Evolutionary conservation across 2,797 vertebrate species (phyloP), one percentile per base, ranked within the genome.

Genomic region (Argya squamiceps): DNA sequence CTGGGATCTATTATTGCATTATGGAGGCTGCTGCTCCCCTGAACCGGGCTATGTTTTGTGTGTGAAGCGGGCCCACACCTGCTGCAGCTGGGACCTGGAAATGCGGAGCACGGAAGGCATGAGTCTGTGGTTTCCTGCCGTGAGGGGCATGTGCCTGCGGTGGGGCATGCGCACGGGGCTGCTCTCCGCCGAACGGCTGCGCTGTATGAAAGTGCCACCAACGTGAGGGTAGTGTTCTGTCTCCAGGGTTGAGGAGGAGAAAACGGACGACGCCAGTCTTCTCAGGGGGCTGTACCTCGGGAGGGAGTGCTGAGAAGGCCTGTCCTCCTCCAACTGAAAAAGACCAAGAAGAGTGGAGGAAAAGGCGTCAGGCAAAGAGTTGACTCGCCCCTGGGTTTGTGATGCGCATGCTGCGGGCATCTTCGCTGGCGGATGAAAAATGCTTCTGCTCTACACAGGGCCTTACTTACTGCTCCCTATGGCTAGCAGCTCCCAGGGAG

Each of bases 151-250:
- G 89, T 99, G 98, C 94, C 99, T 98, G 84, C 99, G 98, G 97
- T 98, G 98, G 94, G 98, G 96, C 96, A 98, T 94, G 96, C 99
- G 99, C 94, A 99, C 99, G 14, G 99, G 99, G 97, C 99, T 99
- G 98, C 99, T 99, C 98, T 99, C 99, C 17, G 99, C 99, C 4
- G 99, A 99, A 98, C 99, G 99, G 98, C 99, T 99, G 98, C 99
- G 98, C 98, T 99, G 99, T 98, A 99, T 99, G 98, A 99, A 99
- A 98, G 99, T 98, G 93, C 98, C 98, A 92, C 98, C 98, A 68
- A 98, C 98, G 97, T 99, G 99, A 78, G 99, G 99, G 95, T 99
- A 99, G 96, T 99, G 99, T 98, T 99, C 99, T 41, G 99, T 99
- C 98, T 99, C 99, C 98, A 99, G 97, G 79, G 99, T 99, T 98